Evolutionary conservation across 2,113 vertebrate species (phyloP).

Genomic region (Aix galericulata): DNA sequence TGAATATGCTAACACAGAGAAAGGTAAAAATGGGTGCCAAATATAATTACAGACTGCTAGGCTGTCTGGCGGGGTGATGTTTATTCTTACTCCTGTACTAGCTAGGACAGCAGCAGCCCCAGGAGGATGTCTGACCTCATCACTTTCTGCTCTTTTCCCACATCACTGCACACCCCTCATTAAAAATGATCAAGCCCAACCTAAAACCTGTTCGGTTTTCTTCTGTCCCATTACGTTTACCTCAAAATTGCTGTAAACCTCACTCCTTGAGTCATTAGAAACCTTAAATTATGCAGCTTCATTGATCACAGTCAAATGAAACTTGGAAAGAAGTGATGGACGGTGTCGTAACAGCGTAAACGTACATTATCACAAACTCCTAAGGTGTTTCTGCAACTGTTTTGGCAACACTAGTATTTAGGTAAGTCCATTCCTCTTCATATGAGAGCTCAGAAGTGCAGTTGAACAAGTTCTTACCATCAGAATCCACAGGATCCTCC

Average conservation of each 20-base stretch:
- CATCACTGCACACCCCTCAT: background rate
- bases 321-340: background rate
- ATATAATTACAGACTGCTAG: background rate
- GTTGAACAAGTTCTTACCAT: slow-evolving; percentile 80
- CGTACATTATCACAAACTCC: background rate
- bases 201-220: background rate
- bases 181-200: background rate
- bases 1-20: background rate
- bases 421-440: background rate
- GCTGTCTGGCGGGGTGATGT: background rate
- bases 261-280: background rate
- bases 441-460: background rate
- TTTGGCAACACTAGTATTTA: background rate
- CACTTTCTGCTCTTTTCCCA: background rate
- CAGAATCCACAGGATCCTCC: slow-evolving; percentile 95
- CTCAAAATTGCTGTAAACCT: background rate
- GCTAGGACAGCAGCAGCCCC: background rate
- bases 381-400: background rate
- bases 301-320: background rate
- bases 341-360: background rate
- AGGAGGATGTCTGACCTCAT: background rate
- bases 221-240: background rate
- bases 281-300: background rate
- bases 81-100: background rate
- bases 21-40: background rate